Base-by-base conservation (phyloP, 2,888 invertebrate species). In the Ichneumoninae sp. region DNA sequence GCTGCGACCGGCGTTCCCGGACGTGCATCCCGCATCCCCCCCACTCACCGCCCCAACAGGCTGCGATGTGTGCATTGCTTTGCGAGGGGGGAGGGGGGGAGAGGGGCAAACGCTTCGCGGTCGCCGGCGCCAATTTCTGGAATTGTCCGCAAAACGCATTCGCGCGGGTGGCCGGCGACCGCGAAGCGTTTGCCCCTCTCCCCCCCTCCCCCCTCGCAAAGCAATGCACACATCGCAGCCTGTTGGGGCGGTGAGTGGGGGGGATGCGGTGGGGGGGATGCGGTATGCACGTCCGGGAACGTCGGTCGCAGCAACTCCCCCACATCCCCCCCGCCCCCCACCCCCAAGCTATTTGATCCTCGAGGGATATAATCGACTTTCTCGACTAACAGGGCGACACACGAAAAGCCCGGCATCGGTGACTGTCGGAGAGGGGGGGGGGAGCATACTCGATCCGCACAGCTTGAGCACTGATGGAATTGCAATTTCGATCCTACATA, bases 61-160 rank as follows among this genome's bases (percentile, higher is more conserved):
- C n/a, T n/a, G n/a, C n/a, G n/a, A n/a, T n/a, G n/a, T n/a, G n/a
- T n/a, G n/a, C n/a, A n/a, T n/a, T n/a, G n/a, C n/a, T n/a, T n/a
- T n/a, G n/a, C n/a, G n/a, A n/a, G n/a, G n/a, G n/a, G n/a, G n/a
- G n/a, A n/a, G n/a, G n/a, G n/a, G n/a, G n/a, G n/a, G n/a, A n/a
- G n/a, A n/a, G n/a, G n/a, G n/a, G n/a, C n/a, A n/a, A n/a, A n/a
- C n/a, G n/a, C n/a, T n/a, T n/a, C n/a, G n/a, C n/a, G n/a, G n/a
- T n/a, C n/a, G n/a, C n/a, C n/a, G n/a, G n/a, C n/a, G n/a, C n/a
- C n/a, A n/a, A n/a, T n/a, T n/a, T 87, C 88, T 87, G 82, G 86
- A 86, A 89, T 89, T 87, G 87, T 85, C 85, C 85, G 79, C 81
- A 82, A 84, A 82, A 82, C 79, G 82, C 82, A 80, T 80, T 82